A percentile compares a stretch with the other conserved stretches of the same genome.
These are phyloP conservation scores for Trachemys scripta DNA, from an alignment of 2,113 vertebrate genomes.

Conservation along the genomic window DNA sequence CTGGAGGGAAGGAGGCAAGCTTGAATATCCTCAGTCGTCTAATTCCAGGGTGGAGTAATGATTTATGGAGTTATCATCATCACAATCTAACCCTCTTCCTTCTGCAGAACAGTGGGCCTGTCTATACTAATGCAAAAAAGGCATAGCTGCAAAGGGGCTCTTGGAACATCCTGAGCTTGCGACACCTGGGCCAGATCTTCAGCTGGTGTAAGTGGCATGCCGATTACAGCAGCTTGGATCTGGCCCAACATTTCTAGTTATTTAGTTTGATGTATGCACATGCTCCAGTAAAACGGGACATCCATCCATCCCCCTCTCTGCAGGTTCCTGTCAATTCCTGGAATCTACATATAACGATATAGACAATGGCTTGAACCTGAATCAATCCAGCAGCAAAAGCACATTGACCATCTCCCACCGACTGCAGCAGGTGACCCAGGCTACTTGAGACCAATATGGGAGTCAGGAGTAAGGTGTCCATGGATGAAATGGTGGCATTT, in stretches of 20 bases:
- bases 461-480: neutral
- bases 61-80: slow-evolving; percentile 20
- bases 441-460: neutral
- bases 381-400: neutral
- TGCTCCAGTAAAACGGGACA: neutral
- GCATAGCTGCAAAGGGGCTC: rapidly evolving
- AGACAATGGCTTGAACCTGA: neutral
- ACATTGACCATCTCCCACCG: neutral
- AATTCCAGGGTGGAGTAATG: slow-evolving; percentile 24
- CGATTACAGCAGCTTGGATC: neutral
- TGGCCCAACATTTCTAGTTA: neutral
- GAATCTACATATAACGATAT: neutral
- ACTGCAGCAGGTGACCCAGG: neutral
- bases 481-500: neutral
- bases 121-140: neutral
- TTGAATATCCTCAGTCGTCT: neutral
- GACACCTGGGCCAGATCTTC: neutral
- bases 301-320: neutral
- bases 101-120: rapidly evolving
- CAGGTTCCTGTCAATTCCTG: neutral
- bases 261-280: neutral
- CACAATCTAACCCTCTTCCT: rapidly evolving
- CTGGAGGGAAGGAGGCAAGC: neutral
- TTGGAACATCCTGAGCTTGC: neutral
- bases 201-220: neutral